Percentiles rank a stretch among this genome's conserved stretches.
Evolutionary conservation across 2,797 vertebrate genomes (phyloP).

Genomic region (Halcyon leucocephala): DNA sequence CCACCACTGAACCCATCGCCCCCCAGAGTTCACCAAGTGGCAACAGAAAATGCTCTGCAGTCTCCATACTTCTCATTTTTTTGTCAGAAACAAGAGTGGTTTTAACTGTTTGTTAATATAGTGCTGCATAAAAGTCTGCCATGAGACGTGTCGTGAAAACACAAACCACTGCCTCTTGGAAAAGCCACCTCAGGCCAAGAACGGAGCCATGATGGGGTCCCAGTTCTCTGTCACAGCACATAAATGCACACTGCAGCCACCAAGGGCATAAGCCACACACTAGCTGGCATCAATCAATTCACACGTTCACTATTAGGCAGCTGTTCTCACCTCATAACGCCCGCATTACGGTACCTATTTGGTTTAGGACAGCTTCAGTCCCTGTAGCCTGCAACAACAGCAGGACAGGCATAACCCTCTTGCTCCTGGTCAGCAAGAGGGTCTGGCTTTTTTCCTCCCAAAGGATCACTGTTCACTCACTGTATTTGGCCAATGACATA

Average conservation of each 20-base stretch:
- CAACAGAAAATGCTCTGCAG: neutral
- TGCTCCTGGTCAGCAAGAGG: neutral
- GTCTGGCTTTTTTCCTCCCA: neutral
- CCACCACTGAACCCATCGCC: fast-evolving
- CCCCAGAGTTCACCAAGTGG: neutral
- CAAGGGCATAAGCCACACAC: neutral
- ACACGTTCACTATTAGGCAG: fast-evolving
- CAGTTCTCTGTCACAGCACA: neutral
- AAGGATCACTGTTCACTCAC: neutral
- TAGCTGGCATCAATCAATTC: neutral
- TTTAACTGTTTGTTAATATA: neutral
- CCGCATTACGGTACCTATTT: neutral
- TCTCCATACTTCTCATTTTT: neutral
- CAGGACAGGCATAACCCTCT: neutral
- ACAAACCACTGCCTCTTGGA: neutral
- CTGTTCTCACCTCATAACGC: fast-evolving
- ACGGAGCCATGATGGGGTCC: neutral
- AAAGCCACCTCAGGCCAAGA: neutral
- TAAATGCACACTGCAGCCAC: neutral
- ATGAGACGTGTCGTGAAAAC: neutral
- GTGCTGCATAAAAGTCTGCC: neutral
- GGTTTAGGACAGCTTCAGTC: neutral
- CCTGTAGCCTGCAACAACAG: neutral
- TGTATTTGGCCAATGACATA: neutral
- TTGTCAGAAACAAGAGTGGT: neutral